Base-by-base conservation (phyloP, 2,113 vertebrate species). In the Misgurnus mizolepis region DNA sequence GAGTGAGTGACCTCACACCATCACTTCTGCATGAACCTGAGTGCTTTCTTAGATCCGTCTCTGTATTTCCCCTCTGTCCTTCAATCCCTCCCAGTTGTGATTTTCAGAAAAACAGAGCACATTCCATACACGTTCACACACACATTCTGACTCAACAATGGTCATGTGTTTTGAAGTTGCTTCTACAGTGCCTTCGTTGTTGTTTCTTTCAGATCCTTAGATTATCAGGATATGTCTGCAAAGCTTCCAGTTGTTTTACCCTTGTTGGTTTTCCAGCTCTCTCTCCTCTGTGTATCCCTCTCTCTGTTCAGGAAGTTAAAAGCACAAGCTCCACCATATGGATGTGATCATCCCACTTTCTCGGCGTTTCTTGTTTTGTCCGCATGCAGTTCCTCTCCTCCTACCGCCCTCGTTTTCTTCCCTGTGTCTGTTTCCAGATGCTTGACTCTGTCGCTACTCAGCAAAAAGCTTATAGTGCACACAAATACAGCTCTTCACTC, bases 311-410 rank as follows among this genome's bases (percentile, higher is more conserved):
- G 76, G 78, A 79, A 81, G 79, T 82, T 41, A 67, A 86, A 83
- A 87, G 77, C 49, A 88, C 86, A 56, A 45, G 83, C 86, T 82
- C 81, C 85, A 88, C 88, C 92, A 93, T 91, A 91, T 94, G 91
- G 91, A 91, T 92, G 86, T 88, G 90, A 93, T 93, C 91, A 91
- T 89, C 78, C 85, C 80, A 76, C 72, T 87, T 85, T 80, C 88
- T 91, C 79, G 77, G 15, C 40, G 40, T 72, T 83, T 90, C 91
- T 80, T 87, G 88, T 88, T 89, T 88, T 89, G 82, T 86, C 71
- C 81, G 88, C 81, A 79, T 74, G 68, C 82, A 76, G 74, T 81
- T 77, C 74, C 78, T 87, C 66, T 88, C 89, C 89, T 83, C 83
- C 87, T 79, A 80, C 72, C 83, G 80, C 84, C 85, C 84, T 83